phyloP scores from a whole-genome alignment of 2,888 invertebrate genomes.

The Pterobdella sp. region DNA sequence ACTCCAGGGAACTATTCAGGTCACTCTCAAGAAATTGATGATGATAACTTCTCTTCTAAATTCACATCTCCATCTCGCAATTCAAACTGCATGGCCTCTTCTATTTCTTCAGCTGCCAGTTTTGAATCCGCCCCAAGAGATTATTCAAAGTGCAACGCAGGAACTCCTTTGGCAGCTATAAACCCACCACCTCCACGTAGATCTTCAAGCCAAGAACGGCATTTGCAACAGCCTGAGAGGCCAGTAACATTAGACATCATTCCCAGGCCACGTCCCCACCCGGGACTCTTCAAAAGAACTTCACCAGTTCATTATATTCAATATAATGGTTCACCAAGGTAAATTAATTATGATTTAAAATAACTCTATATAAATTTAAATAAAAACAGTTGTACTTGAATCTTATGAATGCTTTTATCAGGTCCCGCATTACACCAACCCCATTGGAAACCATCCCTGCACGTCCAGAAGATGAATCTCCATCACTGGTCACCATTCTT shows the following conservation, averaged over 20 bases:
- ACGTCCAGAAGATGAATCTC: conserved; percentile 63
- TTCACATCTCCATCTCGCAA: conserved; percentile 68
- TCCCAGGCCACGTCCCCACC: conserved; percentile 56
- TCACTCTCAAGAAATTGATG: conserved; percentile 14
- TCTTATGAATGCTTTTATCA: conserved; percentile 12
- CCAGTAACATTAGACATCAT: conserved; percentile 59
- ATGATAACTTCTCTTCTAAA: conserved; percentile 52
- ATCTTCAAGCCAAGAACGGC: conserved; percentile 28
- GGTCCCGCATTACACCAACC: conserved; percentile 34
- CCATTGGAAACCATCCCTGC: conserved; percentile 33
- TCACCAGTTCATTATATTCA: conserved; percentile 26
- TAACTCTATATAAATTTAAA: neutral
- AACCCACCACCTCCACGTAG: conserved; percentile 43
- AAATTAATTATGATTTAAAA: neutral
- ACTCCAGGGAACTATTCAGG: conserved; percentile 12
- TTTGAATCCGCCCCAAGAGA: conserved; percentile 13
- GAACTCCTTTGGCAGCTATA: conserved; percentile 26
- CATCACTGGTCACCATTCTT: conserved; percentile 59
- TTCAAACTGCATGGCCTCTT: conserved; percentile 14
- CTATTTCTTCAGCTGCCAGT: conserved; percentile 12
- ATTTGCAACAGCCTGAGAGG: conserved; percentile 51
- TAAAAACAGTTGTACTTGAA: too few relatives aligned
- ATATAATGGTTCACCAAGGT: conserved; percentile 1
- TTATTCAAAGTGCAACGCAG: conserved; percentile 21
- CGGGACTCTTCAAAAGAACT: conserved; percentile 34